Evolutionary conservation across 37 sponge, comb jelly and placozoan genomes (phyloP).

Genomic region (Aphrocallistes beatrix): DNA sequence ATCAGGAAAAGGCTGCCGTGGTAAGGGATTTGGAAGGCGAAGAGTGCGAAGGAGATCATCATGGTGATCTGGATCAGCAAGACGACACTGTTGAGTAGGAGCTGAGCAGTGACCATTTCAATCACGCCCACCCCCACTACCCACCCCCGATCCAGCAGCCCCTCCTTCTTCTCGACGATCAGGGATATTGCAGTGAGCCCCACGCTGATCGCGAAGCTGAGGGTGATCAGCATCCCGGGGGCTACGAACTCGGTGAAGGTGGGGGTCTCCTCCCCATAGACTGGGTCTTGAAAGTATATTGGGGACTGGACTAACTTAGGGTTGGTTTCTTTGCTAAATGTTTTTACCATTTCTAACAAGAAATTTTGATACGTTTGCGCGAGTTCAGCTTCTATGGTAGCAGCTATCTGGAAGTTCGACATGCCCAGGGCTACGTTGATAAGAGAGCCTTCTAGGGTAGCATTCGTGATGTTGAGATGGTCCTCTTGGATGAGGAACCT

Average conservation of each 20-base stretch:
- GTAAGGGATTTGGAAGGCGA: not conserved
- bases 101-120: slow-evolving; percentile 21
- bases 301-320: not conserved
- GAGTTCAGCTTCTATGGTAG: not conserved
- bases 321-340: not conserved
- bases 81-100: not conserved
- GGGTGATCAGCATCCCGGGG: slow-evolving; percentile 61
- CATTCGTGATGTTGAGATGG: not conserved
- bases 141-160: slow-evolving; percentile 64
- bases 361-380: not conserved
- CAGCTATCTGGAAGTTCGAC: slow-evolving; percentile 28
- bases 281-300: slow-evolving; percentile 23
- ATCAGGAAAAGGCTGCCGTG: not conserved
- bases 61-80: not conserved
- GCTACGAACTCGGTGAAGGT: slow-evolving; percentile 66
- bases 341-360: not conserved
- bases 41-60: not conserved
- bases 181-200: slow-evolving; percentile 61
- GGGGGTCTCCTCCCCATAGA: slow-evolving; percentile 45
- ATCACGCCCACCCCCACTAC: slow-evolving; percentile 44
- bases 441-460: not conserved
- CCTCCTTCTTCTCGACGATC: slow-evolving; percentile 63
- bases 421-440: slow-evolving; percentile 37
- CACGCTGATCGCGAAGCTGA: slow-evolving; percentile 62
- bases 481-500: not conserved